phyloP scores from a whole-genome alignment of 2,113 vertebrate genomes.

The Brienomyrus brachyistius region DNA sequence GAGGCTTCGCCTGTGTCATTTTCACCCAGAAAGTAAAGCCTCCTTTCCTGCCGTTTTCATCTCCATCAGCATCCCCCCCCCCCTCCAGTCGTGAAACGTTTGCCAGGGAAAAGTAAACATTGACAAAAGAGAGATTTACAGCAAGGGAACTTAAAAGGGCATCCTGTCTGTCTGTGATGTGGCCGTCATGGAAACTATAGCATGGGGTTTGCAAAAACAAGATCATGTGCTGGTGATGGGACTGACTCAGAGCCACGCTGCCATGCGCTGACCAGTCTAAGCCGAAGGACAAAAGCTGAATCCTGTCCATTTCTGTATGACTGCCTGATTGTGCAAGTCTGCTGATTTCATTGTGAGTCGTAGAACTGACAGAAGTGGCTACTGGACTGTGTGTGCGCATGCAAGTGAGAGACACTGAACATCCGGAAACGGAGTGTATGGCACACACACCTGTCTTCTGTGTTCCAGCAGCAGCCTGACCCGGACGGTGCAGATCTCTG shows the following conservation, averaged over 20 bases:
- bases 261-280: conserved; percentile 25
- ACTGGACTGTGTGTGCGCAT: neutral
- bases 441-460: conserved; percentile 22
- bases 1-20: neutral
- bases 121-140: neutral
- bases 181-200: conserved; percentile 35
- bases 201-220: conserved; percentile 11
- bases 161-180: conserved; percentile 11
- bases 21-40: neutral
- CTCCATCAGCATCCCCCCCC: neutral
- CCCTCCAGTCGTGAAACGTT: neutral
- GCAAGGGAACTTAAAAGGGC: conserved; percentile 12
- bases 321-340: neutral
- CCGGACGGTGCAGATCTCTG: conserved; percentile 84
- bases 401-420: neutral
- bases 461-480: conserved; percentile 66
- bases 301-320: neutral
- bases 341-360: conserved; percentile 31
- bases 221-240: conserved; percentile 11
- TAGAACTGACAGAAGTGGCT: neutral
- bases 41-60: neutral
- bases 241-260: conserved; percentile 18
- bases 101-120: neutral
- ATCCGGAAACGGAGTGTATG: neutral
- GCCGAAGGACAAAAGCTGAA: neutral